These are phyloP conservation scores for Rhabdomys dilectus DNA, from an alignment of 2,113 vertebrate genomes.

Conservation along the genomic window DNA sequence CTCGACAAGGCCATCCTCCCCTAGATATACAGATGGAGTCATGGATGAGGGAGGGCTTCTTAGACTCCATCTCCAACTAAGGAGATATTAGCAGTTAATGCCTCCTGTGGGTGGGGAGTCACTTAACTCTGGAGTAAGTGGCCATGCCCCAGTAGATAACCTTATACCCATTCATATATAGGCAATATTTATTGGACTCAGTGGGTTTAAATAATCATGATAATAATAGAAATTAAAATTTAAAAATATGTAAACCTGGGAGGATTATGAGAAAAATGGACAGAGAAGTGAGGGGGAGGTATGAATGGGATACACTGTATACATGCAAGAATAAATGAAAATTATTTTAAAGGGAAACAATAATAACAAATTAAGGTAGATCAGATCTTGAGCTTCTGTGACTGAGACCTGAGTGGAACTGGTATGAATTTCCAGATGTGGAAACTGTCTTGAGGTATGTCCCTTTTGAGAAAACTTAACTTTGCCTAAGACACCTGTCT, in stretches of 20 bases:
- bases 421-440: slow-evolving; percentile 4
- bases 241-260: not conserved
- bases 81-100: not conserved
- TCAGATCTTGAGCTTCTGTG: not conserved
- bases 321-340: not conserved
- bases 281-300: not conserved
- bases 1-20: no score
- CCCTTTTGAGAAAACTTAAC: not conserved
- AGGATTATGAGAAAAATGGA: not conserved
- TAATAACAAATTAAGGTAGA: not conserved
- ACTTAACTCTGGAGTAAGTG: not conserved
- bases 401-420: not conserved
- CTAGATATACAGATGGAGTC: no score
- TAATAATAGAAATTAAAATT: not conserved
- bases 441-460: not conserved
- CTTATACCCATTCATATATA: not conserved
- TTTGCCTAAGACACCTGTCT: not conserved
- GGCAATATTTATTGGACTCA: no score
- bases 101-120: not conserved
- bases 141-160: not conserved
- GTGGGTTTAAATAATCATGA: not conserved
- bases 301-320: not conserved
- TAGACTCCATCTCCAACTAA: not conserved
- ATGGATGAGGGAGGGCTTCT: not conserved
- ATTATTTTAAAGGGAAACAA: not conserved